Conservation (phyloP, 2,888 invertebrate genomes). For the Mimas tiliae region DNA sequence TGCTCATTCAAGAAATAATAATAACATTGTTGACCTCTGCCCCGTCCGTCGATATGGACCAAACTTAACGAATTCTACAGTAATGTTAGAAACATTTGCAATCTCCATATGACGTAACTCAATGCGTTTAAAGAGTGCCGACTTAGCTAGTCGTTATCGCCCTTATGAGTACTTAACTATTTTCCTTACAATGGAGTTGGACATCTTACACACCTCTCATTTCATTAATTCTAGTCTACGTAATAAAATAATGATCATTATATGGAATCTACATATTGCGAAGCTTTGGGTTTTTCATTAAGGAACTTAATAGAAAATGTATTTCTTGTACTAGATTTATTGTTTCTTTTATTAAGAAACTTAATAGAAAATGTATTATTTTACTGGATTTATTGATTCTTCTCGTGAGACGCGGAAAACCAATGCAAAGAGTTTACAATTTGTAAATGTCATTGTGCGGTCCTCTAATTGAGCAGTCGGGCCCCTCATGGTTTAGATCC, state of each 20-base stretch:
- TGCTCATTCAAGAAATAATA: constrained; percentile 45
- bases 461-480: too few species aligned
- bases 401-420: neutral
- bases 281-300: too few species aligned
- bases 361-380: too few species aligned
- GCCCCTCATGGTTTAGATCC: constrained; percentile 35
- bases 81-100: constrained; percentile 45
- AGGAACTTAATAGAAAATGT: too few species aligned
- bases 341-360: too few species aligned
- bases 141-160: constrained; percentile 30
- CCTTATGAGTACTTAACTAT: constrained; percentile 31
- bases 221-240: neutral
- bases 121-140: constrained; percentile 51
- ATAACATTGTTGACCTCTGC: constrained; percentile 52
- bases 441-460: constrained; percentile 27
- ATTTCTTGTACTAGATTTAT: too few species aligned
- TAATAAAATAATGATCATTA: too few species aligned
- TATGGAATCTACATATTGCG: too few species aligned
- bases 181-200: constrained; percentile 31
- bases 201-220: neutral
- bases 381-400: too few species aligned
- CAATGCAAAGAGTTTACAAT: constrained; percentile 8
- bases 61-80: constrained; percentile 51
- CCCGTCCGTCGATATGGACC: constrained; percentile 46
- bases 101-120: constrained; percentile 47